Evolutionary conservation across 2,113 vertebrate genomes (phyloP), one percentile per base, ranked within the genome.

Genomic region (Albula glossodonta): DNA sequence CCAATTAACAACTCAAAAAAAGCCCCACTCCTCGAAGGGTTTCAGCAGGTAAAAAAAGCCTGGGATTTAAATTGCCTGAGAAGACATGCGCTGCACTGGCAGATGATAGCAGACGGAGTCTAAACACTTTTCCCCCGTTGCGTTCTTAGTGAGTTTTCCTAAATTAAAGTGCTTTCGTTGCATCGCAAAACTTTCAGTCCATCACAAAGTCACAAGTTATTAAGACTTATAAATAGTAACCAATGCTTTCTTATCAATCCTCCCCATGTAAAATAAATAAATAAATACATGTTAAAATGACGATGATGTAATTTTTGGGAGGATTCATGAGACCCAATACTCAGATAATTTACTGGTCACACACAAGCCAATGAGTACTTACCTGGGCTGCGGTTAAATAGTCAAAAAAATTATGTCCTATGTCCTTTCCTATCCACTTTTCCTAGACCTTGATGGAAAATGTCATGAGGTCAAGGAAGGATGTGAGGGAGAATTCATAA

Each of bases 1-100:
- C 90, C 93, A 93, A 93, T 93, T 93, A 94, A 90, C 87, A 49
- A 84, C 81, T 89, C 84, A 84, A 90, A 89, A 86, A 89, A 89
- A 86, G 88, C 91, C 56, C 87, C 87, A 78, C 66, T 86, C 87
- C 89, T 85, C 48, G 86, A 1, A 63, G 82, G 70, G 87, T 91
- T 90, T 88, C 88, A 88, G 88, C 88, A 92, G 91, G 91, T 93
- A 85, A 87, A 31, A 56, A 91, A 88, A 82, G 82, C 77, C 53
- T 82, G 83, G 63, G 22, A 86, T 90, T 90, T 86, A 89, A 91
- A 93, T 90, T 89, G 86, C 83, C 88, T 85, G 80, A 85, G 85
- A 87, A 66, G 49, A 82, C 22, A 56, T 63, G 15, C 5, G 51
- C 60, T 22, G 51, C 87, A 87, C 74, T 84, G 85, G 85, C 84